Percentiles rank a stretch among this genome's conserved stretches.
Conservation (phyloP, 2,888 invertebrate genomes). For the Pheosia tremula region DNA sequence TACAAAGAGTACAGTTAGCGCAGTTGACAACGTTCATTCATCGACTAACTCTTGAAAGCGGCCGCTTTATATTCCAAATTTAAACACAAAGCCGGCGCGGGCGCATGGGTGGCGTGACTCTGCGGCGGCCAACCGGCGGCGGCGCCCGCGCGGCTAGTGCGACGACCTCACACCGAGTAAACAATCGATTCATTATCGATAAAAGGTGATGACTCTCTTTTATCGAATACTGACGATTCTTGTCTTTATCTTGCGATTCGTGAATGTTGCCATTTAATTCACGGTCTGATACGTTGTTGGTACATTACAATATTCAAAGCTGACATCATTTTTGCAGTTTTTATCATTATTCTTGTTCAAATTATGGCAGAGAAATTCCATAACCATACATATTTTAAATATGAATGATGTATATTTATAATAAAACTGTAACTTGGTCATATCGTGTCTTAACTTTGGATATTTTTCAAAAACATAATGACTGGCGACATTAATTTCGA, state of each 20-base stretch:
- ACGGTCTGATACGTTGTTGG: background rate
- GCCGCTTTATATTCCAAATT: constrained; percentile 71
- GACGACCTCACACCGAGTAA: constrained; percentile 62
- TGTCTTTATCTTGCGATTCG: constrained; percentile 13
- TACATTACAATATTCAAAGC: too few relatives aligned
- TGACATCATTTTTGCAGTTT: too few relatives aligned
- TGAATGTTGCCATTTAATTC: constrained; percentile 4
- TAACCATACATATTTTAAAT: too few relatives aligned
- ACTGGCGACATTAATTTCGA: too few relatives aligned
- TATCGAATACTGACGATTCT: constrained; percentile 16
- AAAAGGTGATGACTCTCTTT: constrained; percentile 23
- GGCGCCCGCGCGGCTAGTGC: constrained; percentile 54
- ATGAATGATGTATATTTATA: too few relatives aligned
- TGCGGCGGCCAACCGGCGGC: constrained; percentile 61
- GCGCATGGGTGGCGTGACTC: constrained; percentile 70
- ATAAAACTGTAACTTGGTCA: too few relatives aligned
- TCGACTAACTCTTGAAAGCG: constrained; percentile 39
- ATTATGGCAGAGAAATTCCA: too few relatives aligned
- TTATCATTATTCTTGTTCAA: too few relatives aligned
- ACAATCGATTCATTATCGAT: constrained; percentile 43
- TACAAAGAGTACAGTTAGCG: constrained; percentile 10
- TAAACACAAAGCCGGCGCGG: constrained; percentile 60
- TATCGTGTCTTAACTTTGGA: too few relatives aligned
- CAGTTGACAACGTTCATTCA: constrained; percentile 47
- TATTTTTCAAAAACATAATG: too few relatives aligned